These are phyloP conservation scores for Epinephelus malabaricus DNA, from an alignment of 2,797 vertebrate species.

Conservation along the genomic window DNA sequence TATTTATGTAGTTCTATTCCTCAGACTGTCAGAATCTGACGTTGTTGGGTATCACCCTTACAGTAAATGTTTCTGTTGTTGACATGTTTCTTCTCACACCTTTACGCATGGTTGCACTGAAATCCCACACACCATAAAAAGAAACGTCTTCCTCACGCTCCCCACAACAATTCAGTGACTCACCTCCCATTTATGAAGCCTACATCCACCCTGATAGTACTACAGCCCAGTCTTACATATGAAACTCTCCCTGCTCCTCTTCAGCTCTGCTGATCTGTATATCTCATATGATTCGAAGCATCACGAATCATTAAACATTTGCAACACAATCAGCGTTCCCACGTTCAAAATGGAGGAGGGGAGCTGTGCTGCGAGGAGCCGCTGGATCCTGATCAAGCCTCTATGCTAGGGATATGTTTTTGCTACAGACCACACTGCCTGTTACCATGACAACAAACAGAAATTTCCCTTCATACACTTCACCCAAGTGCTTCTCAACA, in stretches of 20 bases:
- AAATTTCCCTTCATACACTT: slow-evolving; percentile 72
- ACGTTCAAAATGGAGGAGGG: slow-evolving; percentile 71
- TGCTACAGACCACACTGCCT: slow-evolving; percentile 78
- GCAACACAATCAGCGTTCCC: slow-evolving; percentile 55
- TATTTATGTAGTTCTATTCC: background rate
- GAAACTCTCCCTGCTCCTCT: slow-evolving; percentile 17
- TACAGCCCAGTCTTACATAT: slow-evolving; percentile 9
- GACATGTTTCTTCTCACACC: slow-evolving; percentile 37
- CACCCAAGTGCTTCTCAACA: slow-evolving; percentile 65
- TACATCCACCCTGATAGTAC: slow-evolving; percentile 29
- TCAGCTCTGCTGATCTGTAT: slow-evolving; percentile 51
- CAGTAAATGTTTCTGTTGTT: slow-evolving; percentile 39
- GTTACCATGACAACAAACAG: slow-evolving; percentile 84
- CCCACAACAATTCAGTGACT: slow-evolving; percentile 54
- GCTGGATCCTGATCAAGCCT: slow-evolving; percentile 74
- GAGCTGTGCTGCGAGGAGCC: slow-evolving; percentile 60
- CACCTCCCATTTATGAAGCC: slow-evolving; percentile 43
- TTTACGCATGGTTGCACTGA: slow-evolving; percentile 42
- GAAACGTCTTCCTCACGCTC: slow-evolving; percentile 29
- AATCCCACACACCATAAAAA: slow-evolving; percentile 48
- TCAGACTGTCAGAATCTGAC: background rate
- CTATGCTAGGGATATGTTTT: slow-evolving; percentile 73
- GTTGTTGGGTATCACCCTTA: slow-evolving; percentile 2
- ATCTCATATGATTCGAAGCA: slow-evolving; percentile 44
- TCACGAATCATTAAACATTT: slow-evolving; percentile 65